A percentile compares a stretch with the other conserved stretches of the same genome.
These are phyloP conservation scores for Euplexia lucipara DNA, from an alignment of 2,888 invertebrate species.

Conservation along the genomic window DNA sequence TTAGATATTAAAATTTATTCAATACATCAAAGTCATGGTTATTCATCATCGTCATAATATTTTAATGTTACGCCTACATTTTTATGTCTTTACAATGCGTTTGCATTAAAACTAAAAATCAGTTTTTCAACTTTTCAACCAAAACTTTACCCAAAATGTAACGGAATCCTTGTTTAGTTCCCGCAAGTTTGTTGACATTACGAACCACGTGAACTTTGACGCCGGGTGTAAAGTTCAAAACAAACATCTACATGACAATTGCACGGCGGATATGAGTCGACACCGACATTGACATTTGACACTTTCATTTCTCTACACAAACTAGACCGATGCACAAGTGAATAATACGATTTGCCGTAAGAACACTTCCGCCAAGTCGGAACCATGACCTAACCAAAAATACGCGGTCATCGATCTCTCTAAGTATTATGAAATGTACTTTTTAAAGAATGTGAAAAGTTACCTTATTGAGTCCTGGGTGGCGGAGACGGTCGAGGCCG, in stretches of 20 bases:
- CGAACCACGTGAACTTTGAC: conserved; percentile 74
- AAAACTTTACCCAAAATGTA: conserved; percentile 31
- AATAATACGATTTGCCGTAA: conserved; percentile 52
- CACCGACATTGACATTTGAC: conserved; percentile 31
- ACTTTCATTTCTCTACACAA: conserved; percentile 14
- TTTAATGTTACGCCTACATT: not conserved
- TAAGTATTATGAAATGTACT: not conserved
- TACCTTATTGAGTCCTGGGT: conserved; percentile 94
- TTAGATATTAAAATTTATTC: conserved; percentile 2
- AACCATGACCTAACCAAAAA: conserved; percentile 82
- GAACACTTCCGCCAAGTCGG: conserved; percentile 74
- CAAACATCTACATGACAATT: conserved; percentile 75
- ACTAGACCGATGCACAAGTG: conserved; percentile 38
- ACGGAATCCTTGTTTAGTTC: conserved; percentile 31
- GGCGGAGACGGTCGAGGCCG: conserved; percentile 93
- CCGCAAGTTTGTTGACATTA: conserved; percentile 76
- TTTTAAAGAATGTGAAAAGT: conserved; percentile 40
- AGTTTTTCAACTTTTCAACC: conserved; percentile 10
- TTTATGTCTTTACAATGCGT: not conserved
- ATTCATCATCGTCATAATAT: conserved; percentile 14
- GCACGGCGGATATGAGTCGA: conserved; percentile 30
- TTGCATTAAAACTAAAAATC: not conserved
- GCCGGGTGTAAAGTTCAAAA: conserved; percentile 74
- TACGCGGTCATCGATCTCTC: conserved; percentile 65
- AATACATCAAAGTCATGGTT: conserved; percentile 13